Percentiles rank a stretch among this genome's conserved stretches.
These are phyloP conservation scores for Benthosema pterotum DNA, from an alignment of 2,797 vertebrate genomes.

Conservation along the genomic window DNA sequence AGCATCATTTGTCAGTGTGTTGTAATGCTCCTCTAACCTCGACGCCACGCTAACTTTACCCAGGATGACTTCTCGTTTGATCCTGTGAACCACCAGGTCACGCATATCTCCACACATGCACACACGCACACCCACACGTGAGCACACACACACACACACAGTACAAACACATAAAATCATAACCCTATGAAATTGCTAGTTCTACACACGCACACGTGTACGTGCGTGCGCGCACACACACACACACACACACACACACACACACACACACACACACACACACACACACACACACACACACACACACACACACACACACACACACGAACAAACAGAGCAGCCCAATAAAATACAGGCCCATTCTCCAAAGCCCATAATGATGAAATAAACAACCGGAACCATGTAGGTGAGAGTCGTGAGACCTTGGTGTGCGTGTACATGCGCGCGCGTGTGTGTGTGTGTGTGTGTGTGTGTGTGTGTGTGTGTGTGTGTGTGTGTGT, in stretches of 20 bases:
- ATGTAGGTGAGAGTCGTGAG: not conserved
- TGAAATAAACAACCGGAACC: not conserved
- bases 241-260: constrained; percentile 1
- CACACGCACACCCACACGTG: not conserved
- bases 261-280: too few relatives aligned
- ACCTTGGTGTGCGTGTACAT: constrained; percentile 8
- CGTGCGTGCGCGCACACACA: not conserved
- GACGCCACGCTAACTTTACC: constrained; percentile 91
- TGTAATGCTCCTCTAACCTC: constrained; percentile 57
- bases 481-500: constrained; percentile 8
- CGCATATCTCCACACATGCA: constrained; percentile 23
- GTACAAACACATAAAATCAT: not conserved
- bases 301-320: constrained; percentile 8
- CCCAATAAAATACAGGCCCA: not conserved
- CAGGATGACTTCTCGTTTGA: constrained; percentile 89
- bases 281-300: too few relatives aligned
- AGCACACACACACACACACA: too few relatives aligned
- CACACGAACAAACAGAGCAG: not conserved
- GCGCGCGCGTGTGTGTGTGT: not conserved
- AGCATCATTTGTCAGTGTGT: too few relatives aligned
- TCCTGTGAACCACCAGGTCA: constrained; percentile 83
- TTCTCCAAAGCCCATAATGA: not conserved
- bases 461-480: not conserved
- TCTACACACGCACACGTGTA: not conserved
- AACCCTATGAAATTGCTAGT: not conserved